These are phyloP conservation scores for Coptodon bakossiorum DNA, from an alignment of 2,113 vertebrate species.

Conservation along the genomic window DNA sequence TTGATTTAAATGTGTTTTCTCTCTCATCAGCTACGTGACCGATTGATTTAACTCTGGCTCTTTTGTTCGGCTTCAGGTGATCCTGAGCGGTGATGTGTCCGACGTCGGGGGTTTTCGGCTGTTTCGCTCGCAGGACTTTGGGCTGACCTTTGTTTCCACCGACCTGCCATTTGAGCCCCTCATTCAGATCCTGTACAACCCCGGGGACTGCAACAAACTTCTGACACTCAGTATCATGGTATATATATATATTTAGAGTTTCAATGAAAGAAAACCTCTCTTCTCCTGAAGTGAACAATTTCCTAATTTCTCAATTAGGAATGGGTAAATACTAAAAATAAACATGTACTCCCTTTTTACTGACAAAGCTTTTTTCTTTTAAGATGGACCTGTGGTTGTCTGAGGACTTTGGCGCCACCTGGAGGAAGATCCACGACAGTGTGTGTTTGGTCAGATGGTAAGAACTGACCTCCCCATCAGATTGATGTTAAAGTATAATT, in stretches of 20 bases:
- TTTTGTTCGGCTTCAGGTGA: slow-evolving; percentile 72
- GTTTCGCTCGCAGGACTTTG: slow-evolving; percentile 83
- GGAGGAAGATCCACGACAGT: slow-evolving; percentile 82
- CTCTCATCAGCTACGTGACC: neutral
- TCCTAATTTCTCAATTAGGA: neutral
- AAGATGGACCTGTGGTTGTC: slow-evolving; percentile 80
- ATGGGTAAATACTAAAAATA: neutral
- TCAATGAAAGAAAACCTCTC: neutral
- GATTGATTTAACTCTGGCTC: neutral
- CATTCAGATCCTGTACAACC: slow-evolving; percentile 83
- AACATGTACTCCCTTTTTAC: neutral
- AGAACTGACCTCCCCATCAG: slow-evolving; percentile 32
- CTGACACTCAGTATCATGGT: slow-evolving; percentile 81
- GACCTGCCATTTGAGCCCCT: slow-evolving; percentile 86
- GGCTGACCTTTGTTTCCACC: slow-evolving; percentile 73
- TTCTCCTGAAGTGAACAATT: neutral
- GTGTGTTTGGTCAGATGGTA: slow-evolving; percentile 92
- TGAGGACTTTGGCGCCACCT: slow-evolving; percentile 83
- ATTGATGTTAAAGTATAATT: neutral
- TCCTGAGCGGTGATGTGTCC: slow-evolving; percentile 84
- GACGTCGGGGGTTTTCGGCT: slow-evolving; percentile 75
- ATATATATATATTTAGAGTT: neutral
- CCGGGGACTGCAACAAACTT: slow-evolving; percentile 70
- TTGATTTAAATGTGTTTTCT: neutral
- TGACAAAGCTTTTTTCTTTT: neutral